These are phyloP conservation scores for Urosaurus nigricauda DNA, from an alignment of 2,797 vertebrate species.

Conservation along the genomic window DNA sequence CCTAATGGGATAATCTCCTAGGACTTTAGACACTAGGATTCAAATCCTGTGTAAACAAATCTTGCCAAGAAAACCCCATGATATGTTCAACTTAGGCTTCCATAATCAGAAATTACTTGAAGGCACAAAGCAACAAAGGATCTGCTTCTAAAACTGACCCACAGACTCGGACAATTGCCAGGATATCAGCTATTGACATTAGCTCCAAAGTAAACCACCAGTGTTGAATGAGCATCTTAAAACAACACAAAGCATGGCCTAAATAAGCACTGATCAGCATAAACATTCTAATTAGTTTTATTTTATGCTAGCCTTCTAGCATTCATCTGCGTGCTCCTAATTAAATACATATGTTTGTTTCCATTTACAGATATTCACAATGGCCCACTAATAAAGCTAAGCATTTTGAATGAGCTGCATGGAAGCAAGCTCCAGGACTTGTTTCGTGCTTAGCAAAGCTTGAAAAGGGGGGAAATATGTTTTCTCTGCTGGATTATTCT, in stretches of 20 bases:
- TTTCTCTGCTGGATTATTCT: constrained; percentile 23
- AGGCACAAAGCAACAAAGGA: neutral
- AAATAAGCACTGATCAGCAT: constrained; percentile 24
- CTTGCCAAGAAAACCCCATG: too few relatives aligned
- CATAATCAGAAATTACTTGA: too few relatives aligned
- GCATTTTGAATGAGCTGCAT: constrained; percentile 25
- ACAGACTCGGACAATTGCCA: neutral
- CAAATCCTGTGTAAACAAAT: too few relatives aligned
- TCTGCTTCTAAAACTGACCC: neutral
- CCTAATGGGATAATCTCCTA: too few relatives aligned
- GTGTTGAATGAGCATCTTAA: constrained; percentile 9
- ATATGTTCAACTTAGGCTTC: too few relatives aligned
- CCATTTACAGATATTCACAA: constrained; percentile 13
- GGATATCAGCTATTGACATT: neutral
- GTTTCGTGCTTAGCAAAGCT: constrained; percentile 19
- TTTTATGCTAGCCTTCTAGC: constrained; percentile 25
- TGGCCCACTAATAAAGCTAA: neutral
- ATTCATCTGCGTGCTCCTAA: constrained; percentile 21
- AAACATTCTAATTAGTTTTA: constrained; percentile 44
- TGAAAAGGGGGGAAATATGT: neutral
- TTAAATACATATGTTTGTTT: constrained; percentile 38
- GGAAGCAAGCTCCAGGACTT: neutral
- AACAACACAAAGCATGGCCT: constrained; percentile 13
- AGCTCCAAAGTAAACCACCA: constrained; percentile 10
- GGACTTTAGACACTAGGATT: too few relatives aligned